phyloP scores from a whole-genome alignment of 2,113 vertebrate species.

The Eupsittula cactorum region DNA sequence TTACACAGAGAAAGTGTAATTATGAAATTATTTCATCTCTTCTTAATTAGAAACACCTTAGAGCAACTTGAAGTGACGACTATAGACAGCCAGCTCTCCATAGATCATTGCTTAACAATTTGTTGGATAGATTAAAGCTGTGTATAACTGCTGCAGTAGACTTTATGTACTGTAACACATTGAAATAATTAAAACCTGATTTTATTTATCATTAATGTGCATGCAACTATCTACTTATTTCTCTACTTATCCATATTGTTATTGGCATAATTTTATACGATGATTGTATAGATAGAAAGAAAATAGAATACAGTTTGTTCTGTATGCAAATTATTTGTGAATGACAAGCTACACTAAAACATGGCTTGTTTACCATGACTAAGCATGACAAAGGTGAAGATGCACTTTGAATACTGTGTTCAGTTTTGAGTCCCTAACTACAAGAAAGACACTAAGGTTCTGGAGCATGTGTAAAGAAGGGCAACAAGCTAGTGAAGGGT shows the following conservation, averaged over 20 bases:
- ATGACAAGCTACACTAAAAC: neutral
- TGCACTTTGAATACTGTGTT: neutral
- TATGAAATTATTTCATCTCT: neutral
- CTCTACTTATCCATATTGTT: neutral
- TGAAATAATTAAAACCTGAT: neutral
- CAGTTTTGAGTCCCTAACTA: neutral
- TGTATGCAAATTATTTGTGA: neutral
- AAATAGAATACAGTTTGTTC: neutral
- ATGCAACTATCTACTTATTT: neutral
- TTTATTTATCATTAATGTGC: neutral
- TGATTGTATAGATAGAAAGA: neutral
- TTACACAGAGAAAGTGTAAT: neutral
- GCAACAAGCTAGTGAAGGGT: neutral
- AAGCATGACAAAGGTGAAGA: neutral
- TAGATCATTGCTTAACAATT: neutral
- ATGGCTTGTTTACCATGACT: neutral
- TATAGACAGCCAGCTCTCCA: neutral
- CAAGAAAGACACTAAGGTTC: neutral
- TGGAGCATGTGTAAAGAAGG: neutral
- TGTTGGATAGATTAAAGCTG: neutral
- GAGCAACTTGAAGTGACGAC: fast-evolving
- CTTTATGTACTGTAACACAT: neutral
- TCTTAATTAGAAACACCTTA: neutral
- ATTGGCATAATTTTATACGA: neutral
- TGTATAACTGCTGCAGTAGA: neutral